Evolutionary conservation across 1,140 invertebrate genomes (phyloP).

Genomic region (Cyclina sinensis): DNA sequence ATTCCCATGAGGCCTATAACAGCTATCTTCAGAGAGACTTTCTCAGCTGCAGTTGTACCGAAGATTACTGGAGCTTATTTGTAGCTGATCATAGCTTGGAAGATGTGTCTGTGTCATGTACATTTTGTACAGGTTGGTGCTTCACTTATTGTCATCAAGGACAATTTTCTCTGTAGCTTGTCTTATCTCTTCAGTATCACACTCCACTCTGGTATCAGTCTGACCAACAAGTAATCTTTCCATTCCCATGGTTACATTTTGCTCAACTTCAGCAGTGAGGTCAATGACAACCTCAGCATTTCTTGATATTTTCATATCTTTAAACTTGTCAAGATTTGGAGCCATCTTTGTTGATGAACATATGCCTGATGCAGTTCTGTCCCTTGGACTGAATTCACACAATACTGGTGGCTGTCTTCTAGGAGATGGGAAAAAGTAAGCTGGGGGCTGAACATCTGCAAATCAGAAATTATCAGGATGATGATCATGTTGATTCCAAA

Average conservation of each 20-base stretch:
- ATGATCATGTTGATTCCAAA: too few relatives aligned
- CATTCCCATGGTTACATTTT: not conserved
- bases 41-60: too few relatives aligned
- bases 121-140: too few relatives aligned
- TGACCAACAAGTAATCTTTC: not conserved
- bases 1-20: too few relatives aligned
- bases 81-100: too few relatives aligned
- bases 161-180: constrained; percentile 4
- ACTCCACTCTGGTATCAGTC: not conserved
- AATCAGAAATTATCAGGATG: not conserved
- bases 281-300: not conserved
- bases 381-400: not conserved
- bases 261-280: not conserved
- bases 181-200: constrained; percentile 5
- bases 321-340: not conserved
- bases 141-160: not conserved
- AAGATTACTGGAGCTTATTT: too few relatives aligned
- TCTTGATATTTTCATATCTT: not conserved
- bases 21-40: too few relatives aligned
- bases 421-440: not conserved
- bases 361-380: not conserved
- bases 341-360: not conserved
- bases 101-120: too few relatives aligned
- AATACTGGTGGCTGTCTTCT: not conserved
- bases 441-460: not conserved